Base-by-base conservation (phyloP, 2,888 invertebrate species). In the Drosophila kuntzei region DNA sequence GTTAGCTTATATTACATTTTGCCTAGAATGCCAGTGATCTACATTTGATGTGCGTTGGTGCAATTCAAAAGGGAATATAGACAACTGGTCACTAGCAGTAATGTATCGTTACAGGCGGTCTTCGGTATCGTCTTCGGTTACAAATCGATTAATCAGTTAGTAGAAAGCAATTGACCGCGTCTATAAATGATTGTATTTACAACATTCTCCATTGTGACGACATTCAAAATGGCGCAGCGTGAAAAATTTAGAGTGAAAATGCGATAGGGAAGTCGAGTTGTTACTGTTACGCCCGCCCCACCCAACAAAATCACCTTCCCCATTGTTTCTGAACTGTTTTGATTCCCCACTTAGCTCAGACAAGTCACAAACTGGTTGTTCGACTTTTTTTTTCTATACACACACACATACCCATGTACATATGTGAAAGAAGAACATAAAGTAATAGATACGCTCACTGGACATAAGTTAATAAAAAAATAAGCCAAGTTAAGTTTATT, bases 161-260 rank as follows among this genome's bases (percentile, higher is more conserved):
- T n/a, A n/a, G n/a, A n/a, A n/a, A n/a, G n/a, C n/a, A n/a, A n/a
- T n/a, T n/a, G n/a, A n/a, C n/a, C n/a, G n/a, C n/a, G n/a, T n/a
- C n/a, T n/a, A n/a, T n/a, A n/a, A n/a, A n/a, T n/a, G n/a, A n/a
- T n/a, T n/a, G n/a, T n/a, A n/a, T n/a, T n/a, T n/a, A 32, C 22
- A 53, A 14, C 5, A 53, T 47, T 69, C 63, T 43, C 64, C 54
- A 29, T 53, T 55, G 41, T 57, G 27, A 59, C 37, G 70, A 73
- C 68, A 71, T 71, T 73, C 43, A 68, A 72, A 73, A 72, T 72
- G 68, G 72, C 72, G 68, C 72, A 72, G 72, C 72, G 68, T 73
- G 68, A 69, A 69, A 72, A 64, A 57, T 49, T 53, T 49, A 54
- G 37, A 68, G 68, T n/a, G n/a, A n/a, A n/a, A n/a, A n/a, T n/a